Evolutionary conservation across 2,113 vertebrate genomes (phyloP).

Genomic region (Prunella fulvescens): DNA sequence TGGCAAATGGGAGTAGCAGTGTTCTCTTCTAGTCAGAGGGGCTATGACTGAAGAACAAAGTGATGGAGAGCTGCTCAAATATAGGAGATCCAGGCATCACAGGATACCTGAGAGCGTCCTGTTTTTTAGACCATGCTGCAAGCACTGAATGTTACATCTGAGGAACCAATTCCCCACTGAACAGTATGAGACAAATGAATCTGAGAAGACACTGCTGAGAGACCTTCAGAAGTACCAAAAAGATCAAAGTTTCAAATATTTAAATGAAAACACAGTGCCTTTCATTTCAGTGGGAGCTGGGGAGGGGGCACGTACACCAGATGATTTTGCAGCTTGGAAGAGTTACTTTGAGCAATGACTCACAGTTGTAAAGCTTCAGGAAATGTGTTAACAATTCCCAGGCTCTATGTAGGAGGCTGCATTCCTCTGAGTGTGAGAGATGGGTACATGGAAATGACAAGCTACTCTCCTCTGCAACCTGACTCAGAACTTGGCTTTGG

Average conservation of each 20-base stretch:
- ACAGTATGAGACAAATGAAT: background rate
- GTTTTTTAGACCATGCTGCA: background rate
- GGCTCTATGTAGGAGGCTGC: slow-evolving; percentile 49
- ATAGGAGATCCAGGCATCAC: background rate
- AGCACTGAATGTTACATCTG: background rate
- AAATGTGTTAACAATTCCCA: slow-evolving; percentile 53
- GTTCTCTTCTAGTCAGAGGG: background rate
- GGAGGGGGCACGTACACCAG: background rate
- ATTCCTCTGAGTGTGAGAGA: slow-evolving; percentile 21
- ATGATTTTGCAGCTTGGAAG: slow-evolving; percentile 14
- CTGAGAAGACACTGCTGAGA: background rate
- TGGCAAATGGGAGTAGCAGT: background rate
- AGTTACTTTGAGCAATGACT: slow-evolving; percentile 42
- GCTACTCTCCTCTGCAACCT: background rate
- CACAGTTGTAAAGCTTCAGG: slow-evolving; percentile 39
- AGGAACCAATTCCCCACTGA: background rate
- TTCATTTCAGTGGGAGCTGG: slow-evolving; percentile 1
- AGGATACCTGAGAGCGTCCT: background rate
- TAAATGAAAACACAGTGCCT: background rate
- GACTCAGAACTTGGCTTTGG: slow-evolving; percentile 50
- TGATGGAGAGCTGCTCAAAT: background rate
- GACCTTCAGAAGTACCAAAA: background rate
- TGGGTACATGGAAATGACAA: slow-evolving; percentile 30
- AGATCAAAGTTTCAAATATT: background rate
- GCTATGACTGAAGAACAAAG: background rate